A percentile compares a stretch with the other conserved stretches of the same genome.
phyloP scores from a whole-genome alignment of 1,140 invertebrate genomes.

The Wiebesia pumilae region DNA sequence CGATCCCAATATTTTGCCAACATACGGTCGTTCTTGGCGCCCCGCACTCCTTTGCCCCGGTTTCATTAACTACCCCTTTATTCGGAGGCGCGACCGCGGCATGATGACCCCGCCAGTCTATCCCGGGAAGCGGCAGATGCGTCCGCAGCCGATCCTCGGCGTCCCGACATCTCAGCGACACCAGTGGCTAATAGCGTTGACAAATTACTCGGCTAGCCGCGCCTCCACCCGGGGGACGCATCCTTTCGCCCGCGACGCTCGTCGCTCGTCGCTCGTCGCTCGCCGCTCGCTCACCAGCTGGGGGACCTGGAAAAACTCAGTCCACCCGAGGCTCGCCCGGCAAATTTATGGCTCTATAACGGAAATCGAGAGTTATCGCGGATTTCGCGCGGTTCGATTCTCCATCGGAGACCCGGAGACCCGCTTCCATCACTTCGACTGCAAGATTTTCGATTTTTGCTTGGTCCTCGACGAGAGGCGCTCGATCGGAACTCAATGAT shows the following conservation, averaged over 20 bases:
- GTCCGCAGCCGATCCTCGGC: not conserved
- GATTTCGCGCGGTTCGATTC: not conserved
- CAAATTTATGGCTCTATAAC: not conserved
- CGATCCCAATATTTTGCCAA: constrained; percentile 71
- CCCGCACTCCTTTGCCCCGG: constrained; percentile 57
- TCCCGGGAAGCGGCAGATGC: constrained; percentile 45
- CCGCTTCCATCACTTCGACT: not conserved
- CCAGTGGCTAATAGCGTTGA: constrained; percentile 73
- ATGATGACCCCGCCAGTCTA: no score
- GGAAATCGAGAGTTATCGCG: not conserved
- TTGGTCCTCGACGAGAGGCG: not conserved
- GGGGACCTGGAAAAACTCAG: not conserved
- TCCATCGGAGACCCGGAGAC: no score
- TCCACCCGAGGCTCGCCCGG: not conserved
- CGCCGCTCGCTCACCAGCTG: not conserved
- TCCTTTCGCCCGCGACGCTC: constrained; percentile 62
- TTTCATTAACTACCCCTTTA: constrained; percentile 74
- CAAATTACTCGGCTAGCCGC: constrained; percentile 74
- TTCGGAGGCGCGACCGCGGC: constrained; percentile 50
- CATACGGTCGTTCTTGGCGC: constrained; percentile 65
- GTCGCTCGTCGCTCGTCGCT: not conserved
- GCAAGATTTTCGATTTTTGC: not conserved
- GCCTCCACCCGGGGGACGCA: constrained; percentile 62
- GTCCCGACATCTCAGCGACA: not conserved
- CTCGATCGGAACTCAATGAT: not conserved